Evolutionary conservation across 2,888 invertebrate species (phyloP), one percentile per base, ranked within the genome.

Genomic region (Bombylius discolor): DNA sequence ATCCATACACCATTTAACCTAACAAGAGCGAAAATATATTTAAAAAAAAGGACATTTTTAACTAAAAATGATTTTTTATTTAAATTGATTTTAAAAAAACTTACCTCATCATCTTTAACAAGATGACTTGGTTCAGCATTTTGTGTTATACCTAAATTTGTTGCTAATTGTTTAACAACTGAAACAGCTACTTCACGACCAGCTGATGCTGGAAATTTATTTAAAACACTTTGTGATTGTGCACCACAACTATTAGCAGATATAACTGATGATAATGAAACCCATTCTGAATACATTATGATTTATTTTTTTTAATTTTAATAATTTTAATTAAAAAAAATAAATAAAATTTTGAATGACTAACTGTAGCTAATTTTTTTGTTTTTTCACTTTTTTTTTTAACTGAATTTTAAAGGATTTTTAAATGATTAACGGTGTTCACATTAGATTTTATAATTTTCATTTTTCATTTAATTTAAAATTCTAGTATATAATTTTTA

Each of bases 1-100:
- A 73, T 88, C 87, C 77, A 89, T 82, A 59, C 88, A 88, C 88
- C 88, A 89, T 69, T 84, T 83, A 51, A 96, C 93, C 89, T 92
- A 65, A 1, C n/a, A 66, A 66, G 58, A 11, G 49, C 3, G 33
- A 23, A 47, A 1, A 11, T 34, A 8, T 46, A 39, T 12, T 23
- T 5, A n/a, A 31, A 47, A 47, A 31, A 11, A 32, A 12, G 39
- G 7, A 11, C 23, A 23, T 23, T 23, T 23, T 23, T 23, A 23
- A 23, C 23, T 23, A 2, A 23, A 23, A 23, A 23, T n/a, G n/a
- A n/a, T n/a, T n/a, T n/a, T n/a, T n/a, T 48, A 58, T 55, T 55
- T 8, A 45, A 53, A 51, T 3, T 50, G 5, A 36, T 46, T 23
- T 6, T 23, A n/a, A 3, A 23, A 33, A n/a, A 51, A 54, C 58